These are phyloP conservation scores for Pelosia muscerda DNA, from an alignment of 2,888 invertebrate genomes.

Conservation along the genomic window DNA sequence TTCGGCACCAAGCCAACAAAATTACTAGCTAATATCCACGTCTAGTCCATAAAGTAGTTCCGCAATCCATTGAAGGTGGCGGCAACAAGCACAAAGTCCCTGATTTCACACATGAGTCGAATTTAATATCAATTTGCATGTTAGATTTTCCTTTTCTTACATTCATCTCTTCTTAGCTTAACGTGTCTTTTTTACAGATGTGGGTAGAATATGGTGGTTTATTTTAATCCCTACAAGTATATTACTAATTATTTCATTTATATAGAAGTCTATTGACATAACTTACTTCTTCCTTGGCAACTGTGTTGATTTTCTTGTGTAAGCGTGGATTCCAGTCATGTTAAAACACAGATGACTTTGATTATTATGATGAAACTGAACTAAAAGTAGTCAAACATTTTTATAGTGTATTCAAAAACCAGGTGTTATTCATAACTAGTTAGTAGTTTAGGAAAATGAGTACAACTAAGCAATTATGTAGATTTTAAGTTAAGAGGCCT, in stretches of 20 bases:
- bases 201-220: background rate
- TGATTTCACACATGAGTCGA: background rate
- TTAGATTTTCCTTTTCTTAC: background rate
- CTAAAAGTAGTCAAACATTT: background rate
- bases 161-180: background rate
- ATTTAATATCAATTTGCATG: background rate
- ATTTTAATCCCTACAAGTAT: background rate
- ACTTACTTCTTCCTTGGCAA: no score
- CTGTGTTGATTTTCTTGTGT: no score
- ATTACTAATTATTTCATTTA: no score
- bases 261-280: no score
- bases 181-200: background rate
- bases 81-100: background rate
- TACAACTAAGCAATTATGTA: constrained; percentile 78
- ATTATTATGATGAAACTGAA: background rate
- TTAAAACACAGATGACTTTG: background rate
- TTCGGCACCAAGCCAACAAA: background rate
- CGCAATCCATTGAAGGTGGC: constrained; percentile 12
- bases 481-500: constrained; percentile 65
- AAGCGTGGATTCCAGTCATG: background rate
- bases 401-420: constrained; percentile 31
- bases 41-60: constrained; percentile 8
- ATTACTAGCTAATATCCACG: background rate
- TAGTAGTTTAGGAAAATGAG: constrained; percentile 68
- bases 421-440: constrained; percentile 48